Evolutionary conservation across 2,797 vertebrate genomes (phyloP), one percentile per base, ranked within the genome.

Genomic region (Tenualosa thibaudeaui): DNA sequence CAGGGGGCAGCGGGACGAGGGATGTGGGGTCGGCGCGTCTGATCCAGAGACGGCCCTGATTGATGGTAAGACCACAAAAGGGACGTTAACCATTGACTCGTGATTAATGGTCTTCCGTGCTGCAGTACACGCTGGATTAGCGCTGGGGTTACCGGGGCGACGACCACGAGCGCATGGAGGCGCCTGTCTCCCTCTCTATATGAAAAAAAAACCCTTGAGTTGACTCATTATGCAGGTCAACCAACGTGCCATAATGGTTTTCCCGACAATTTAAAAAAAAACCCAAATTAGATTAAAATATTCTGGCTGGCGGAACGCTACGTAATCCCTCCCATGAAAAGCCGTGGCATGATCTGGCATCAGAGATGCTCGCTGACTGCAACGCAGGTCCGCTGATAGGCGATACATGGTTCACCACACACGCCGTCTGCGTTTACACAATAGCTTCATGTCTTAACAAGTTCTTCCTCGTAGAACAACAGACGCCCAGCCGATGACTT

Each of bases 51-150:
- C 68, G 58, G 62, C 85, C 88, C 93, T 95, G 94, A 96, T 95
- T 90, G 93, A 95, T 95, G 89, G 89, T 86, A 90, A 85, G 19
- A 84, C 89, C 88, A 95, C 93, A 94, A 95, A 94, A 93, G 90
- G 90, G 91, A 90, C 89, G 93, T 95, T 95, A 95, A 95, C 93
- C 93, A 96, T 96, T 96, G 93, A 95, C 95, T 94, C 90, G 91
- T 96, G 95, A 96, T 96, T 91, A 94, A 96, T 96, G 92, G 93
- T 92, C 91, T 92, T 88, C 90, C 93, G 93, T 92, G 90, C 91
- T 90, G 84, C 92, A 90, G 88, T 91, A 87, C 92, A 91, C 65
- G 87, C 86, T 43, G 87, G 90, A 93, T 94, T 94, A 93, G 89
- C 83, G 88, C 60, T 82, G 87, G 86, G 81, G 92, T 93, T 91